A percentile compares a stretch with the other conserved stretches of the same genome.
Evolutionary conservation across 2,113 vertebrate species (phyloP).

Genomic region (Pimephales promelas): DNA sequence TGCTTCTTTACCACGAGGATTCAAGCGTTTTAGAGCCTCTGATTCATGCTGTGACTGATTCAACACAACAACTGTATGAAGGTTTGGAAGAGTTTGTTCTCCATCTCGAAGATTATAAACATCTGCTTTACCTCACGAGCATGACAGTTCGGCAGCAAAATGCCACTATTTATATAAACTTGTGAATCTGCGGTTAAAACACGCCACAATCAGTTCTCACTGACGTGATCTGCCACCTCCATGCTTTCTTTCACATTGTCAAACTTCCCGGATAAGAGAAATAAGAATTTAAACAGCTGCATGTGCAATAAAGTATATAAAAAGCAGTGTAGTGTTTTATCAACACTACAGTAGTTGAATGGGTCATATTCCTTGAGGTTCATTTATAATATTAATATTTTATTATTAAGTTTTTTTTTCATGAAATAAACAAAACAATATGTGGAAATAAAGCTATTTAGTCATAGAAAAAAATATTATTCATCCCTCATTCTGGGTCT

Average conservation of each 20-base stretch:
- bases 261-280: neutral
- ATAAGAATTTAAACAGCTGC: too few relatives aligned
- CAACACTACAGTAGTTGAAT: too few relatives aligned
- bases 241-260: neutral
- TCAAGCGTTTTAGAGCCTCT: neutral
- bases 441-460: too few relatives aligned
- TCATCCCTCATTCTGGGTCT: too few relatives aligned
- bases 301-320: too few relatives aligned
- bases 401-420: too few relatives aligned
- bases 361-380: too few relatives aligned
- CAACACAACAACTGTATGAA: neutral
- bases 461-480: too few relatives aligned
- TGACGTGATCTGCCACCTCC: neutral
- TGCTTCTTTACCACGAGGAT: neutral
- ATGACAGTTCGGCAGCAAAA: neutral
- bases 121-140: neutral
- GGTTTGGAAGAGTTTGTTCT: neutral
- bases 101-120: neutral
- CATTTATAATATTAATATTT: too few relatives aligned
- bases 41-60: neutral
- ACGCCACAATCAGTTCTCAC: neutral
- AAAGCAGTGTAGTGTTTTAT: too few relatives aligned
- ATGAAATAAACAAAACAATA: too few relatives aligned
- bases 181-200: neutral
- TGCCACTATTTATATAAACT: neutral